Conservation (phyloP, 2,797 vertebrate species). For the Pachyuromys duprasi region DNA sequence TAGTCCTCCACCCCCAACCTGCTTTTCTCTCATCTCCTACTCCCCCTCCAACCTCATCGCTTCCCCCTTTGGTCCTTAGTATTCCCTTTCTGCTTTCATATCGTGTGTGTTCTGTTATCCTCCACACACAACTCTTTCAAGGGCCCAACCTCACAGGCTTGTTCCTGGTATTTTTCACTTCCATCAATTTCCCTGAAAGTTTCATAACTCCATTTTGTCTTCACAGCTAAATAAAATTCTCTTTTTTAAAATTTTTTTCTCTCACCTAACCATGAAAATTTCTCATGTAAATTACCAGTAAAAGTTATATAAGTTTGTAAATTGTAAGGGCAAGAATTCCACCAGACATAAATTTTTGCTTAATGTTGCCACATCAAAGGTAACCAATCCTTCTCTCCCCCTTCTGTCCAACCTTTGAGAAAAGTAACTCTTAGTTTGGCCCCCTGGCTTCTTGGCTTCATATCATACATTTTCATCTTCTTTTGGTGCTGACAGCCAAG, state of each 20-base stretch:
- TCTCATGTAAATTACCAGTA: neutral
- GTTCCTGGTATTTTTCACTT: neutral
- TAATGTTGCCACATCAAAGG: neutral
- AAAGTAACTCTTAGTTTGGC: neutral
- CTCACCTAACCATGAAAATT: neutral
- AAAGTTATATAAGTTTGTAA: neutral
- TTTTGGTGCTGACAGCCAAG: no score
- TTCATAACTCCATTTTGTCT: neutral
- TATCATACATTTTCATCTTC: neutral
- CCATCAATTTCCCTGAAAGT: neutral
- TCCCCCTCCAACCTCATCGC: no score
- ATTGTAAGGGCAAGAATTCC: neutral
- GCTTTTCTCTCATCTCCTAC: neutral
- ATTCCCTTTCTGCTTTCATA: no score
- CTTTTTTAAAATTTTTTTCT: neutral
- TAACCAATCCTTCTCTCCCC: neutral
- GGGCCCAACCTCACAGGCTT: neutral
- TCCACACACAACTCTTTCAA: neutral
- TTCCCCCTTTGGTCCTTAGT: neutral
- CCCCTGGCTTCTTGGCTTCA: neutral
- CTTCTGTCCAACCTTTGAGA: neutral
- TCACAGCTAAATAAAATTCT: neutral
- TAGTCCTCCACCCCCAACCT: neutral
- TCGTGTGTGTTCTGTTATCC: no score
- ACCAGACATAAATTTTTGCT: neutral